Conservation (phyloP, 1,140 invertebrate species). For the Caenorhabditis inopinata region DNA sequence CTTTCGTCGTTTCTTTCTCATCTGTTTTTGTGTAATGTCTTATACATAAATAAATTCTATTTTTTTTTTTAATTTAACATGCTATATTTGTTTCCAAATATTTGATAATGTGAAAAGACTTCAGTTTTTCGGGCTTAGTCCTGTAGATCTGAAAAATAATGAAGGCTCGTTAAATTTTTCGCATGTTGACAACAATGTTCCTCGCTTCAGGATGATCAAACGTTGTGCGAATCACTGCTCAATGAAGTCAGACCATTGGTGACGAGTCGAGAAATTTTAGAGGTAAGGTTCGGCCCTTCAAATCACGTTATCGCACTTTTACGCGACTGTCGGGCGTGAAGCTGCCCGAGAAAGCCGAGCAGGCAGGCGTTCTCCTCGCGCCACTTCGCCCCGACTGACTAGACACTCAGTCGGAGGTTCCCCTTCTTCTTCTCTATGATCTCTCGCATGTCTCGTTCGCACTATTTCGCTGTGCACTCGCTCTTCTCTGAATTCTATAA, state of each 20-base stretch:
- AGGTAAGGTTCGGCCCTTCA: slow-evolving; percentile 41
- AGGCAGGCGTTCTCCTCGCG: slow-evolving; percentile 17
- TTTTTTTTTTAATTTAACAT: not conserved
- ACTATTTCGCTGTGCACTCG: not conserved
- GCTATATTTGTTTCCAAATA: not conserved
- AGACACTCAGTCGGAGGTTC: not conserved
- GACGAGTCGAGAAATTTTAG: slow-evolving; percentile 47
- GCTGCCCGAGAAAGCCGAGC: not conserved
- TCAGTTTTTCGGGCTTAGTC: not conserved
- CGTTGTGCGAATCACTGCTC: slow-evolving; percentile 40
- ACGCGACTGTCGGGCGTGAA: not conserved
- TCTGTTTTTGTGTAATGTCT: too few species aligned
- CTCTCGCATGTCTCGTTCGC: not conserved
- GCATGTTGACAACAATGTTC: slow-evolving; percentile 33
- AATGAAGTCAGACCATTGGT: slow-evolving; percentile 34
- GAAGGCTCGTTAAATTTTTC: too few species aligned
- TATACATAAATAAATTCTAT: not conserved
- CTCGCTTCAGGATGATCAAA: slow-evolving; percentile 26
- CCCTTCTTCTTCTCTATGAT: slow-evolving; percentile 17
- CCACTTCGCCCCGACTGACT: not conserved
- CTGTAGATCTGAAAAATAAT: not conserved
- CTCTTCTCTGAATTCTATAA: not conserved
- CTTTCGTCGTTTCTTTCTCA: not conserved
- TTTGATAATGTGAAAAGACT: not conserved
- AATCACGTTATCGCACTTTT: not conserved